Percentiles rank a stretch among this genome's conserved stretches.
Evolutionary conservation across 2,888 invertebrate species (phyloP).

Genomic region (Epirrhoe tristata): DNA sequence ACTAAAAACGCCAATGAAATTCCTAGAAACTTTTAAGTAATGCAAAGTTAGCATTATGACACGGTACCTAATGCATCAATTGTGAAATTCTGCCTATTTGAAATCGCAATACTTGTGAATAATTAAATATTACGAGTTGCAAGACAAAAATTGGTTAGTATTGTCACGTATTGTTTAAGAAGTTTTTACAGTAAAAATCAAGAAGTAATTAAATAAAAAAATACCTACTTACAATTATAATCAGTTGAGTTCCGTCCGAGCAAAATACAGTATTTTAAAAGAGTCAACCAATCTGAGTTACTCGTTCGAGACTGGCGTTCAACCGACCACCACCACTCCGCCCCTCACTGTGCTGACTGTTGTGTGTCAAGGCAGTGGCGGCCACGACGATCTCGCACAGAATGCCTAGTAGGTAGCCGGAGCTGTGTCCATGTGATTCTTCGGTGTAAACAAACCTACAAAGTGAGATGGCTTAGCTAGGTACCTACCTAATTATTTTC

Average conservation of each 20-base stretch:
- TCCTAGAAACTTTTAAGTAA: not conserved
- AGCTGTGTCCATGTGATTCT: no score
- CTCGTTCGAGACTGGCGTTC: not conserved
- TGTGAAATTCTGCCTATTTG: not conserved
- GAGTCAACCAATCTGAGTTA: not conserved
- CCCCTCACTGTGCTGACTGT: constrained; percentile 18
- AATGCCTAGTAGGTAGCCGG: not conserved
- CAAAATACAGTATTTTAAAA: not conserved
- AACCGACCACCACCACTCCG: constrained; percentile 17
- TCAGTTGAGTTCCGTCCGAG: not conserved
- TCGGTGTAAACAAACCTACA: no score
- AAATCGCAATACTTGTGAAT: no score
- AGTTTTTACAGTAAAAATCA: not conserved
- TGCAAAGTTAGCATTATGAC: not conserved
- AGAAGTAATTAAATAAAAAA: not conserved
- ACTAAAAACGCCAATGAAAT: not conserved
- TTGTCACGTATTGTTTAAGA: no score
- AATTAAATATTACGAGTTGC: not conserved
- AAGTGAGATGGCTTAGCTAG: no score
- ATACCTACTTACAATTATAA: not conserved
- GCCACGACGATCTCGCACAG: not conserved
- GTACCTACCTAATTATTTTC: no score
- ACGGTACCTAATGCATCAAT: not conserved
- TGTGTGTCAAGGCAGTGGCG: constrained; percentile 14
- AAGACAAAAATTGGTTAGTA: no score